Conservation (phyloP, 2,888 invertebrate genomes). For the Tetragonisca angustula region DNA sequence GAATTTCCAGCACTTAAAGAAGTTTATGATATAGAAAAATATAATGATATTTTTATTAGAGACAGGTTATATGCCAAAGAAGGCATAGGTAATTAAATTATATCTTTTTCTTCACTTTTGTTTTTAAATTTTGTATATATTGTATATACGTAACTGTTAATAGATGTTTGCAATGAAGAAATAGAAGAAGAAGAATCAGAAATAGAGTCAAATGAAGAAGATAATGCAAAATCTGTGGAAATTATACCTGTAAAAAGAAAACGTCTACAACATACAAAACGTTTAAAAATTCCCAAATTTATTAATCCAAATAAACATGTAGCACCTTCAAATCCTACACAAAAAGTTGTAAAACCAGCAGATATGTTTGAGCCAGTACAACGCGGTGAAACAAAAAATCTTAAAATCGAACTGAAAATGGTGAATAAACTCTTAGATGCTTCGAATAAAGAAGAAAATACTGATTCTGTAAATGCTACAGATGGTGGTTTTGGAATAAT, state of each 20-base stretch:
- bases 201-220: slow-evolving; percentile 87
- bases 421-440: slow-evolving; percentile 75
- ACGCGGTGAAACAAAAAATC: slow-evolving; percentile 80
- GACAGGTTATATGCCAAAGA: slow-evolving; percentile 70
- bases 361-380: slow-evolving; percentile 86
- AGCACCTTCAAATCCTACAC: slow-evolving; percentile 62
- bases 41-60: slow-evolving; percentile 76
- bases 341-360: slow-evolving; percentile 83
- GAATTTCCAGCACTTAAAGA: slow-evolving; percentile 80
- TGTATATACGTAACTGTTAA: slow-evolving; percentile 7
- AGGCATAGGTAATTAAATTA: slow-evolving; percentile 58
- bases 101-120: background rate
- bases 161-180: slow-evolving; percentile 34
- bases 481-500: slow-evolving; percentile 81
- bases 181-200: slow-evolving; percentile 86
- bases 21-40: slow-evolving; percentile 78
- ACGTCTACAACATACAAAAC: slow-evolving; percentile 82
- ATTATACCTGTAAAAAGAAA: slow-evolving; percentile 85
- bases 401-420: slow-evolving; percentile 86
- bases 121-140: slow-evolving; percentile 2
- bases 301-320: slow-evolving; percentile 84
- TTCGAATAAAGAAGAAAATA: slow-evolving; percentile 47
- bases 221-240: slow-evolving; percentile 77
- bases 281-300: slow-evolving; percentile 86
- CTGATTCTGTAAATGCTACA: slow-evolving; percentile 43